A percentile compares a stretch with the other conserved stretches of the same genome.
Evolutionary conservation across 2,113 vertebrate species (phyloP).

Genomic region (Petrocephalus zakoni): DNA sequence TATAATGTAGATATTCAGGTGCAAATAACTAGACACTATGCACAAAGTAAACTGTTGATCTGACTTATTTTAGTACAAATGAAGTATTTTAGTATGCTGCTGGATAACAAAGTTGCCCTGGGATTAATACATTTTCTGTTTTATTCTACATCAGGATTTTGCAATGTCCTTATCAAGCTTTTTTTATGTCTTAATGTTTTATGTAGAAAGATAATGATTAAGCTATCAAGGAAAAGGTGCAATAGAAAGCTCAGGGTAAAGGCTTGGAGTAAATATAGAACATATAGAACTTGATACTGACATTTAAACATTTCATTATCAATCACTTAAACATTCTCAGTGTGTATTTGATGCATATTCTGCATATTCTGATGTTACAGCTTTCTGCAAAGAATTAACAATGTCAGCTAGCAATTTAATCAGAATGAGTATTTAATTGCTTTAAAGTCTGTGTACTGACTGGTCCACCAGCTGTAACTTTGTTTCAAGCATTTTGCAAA

Average conservation of each 20-base stretch:
- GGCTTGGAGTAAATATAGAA: not conserved
- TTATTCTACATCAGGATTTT: not conserved
- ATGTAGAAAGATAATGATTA: not conserved
- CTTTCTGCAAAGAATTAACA: not conserved
- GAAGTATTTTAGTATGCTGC: not conserved
- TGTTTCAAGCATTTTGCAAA: not conserved
- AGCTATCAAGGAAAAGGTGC: not conserved
- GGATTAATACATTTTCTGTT: not conserved
- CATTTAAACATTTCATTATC: not conserved
- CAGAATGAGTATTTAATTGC: not conserved
- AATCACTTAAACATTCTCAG: not conserved
- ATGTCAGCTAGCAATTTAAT: not conserved
- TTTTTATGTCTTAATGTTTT: not conserved
- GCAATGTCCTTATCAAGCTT: not conserved
- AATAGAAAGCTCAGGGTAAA: not conserved
- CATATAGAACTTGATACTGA: not conserved
- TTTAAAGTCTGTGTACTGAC: not conserved
- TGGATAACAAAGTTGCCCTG: not conserved
- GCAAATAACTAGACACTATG: not conserved
- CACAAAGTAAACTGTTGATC: not conserved
- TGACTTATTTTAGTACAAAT: no score
- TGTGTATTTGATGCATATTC: not conserved
- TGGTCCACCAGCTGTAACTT: not conserved
- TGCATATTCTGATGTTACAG: not conserved
- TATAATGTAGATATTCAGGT: not conserved